phyloP scores from a whole-genome alignment of 2,888 invertebrate species.

The Protophormia terraenovae region DNA sequence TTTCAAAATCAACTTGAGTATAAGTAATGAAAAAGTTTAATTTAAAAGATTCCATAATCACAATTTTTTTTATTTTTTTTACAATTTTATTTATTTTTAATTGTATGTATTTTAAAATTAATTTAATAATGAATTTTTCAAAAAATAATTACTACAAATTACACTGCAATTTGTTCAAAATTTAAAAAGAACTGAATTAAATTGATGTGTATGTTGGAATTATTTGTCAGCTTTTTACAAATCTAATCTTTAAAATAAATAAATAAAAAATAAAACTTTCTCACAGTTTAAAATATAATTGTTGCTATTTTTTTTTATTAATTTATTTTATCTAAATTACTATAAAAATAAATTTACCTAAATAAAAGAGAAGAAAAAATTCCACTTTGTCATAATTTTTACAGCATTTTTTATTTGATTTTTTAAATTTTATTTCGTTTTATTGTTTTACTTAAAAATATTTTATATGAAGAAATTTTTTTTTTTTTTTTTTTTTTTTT shows the following conservation, averaged over 20 bases:
- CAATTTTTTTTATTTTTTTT: background rate
- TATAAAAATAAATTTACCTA: background rate
- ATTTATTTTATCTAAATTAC: slow-evolving; percentile 49
- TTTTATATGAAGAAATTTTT: too few species aligned
- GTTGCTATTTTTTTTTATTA: background rate
- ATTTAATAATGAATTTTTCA: background rate
- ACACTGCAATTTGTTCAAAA: slow-evolving; percentile 14
- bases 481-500: too few species aligned
- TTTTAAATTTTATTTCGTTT: too few species aligned
- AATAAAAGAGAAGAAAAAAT: slow-evolving; percentile 31
- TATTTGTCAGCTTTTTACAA: background rate
- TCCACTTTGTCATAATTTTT: slow-evolving; percentile 48
- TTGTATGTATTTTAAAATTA: background rate
- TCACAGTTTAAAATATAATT: slow-evolving; percentile 22
- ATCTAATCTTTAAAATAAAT: slow-evolving; percentile 39
- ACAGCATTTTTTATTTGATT: too few species aligned
- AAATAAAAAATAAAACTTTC: background rate
- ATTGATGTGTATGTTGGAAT: slow-evolving; percentile 15
- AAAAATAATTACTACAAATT: background rate
- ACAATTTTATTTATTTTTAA: background rate
- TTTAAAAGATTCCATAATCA: slow-evolving; percentile 36
- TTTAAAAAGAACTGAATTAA: slow-evolving; percentile 37
- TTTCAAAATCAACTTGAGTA: slow-evolving; percentile 8
- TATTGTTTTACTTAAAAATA: slow-evolving; percentile 1
- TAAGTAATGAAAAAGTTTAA: slow-evolving; percentile 9